Conservation (phyloP, 1,140 invertebrate species). For the Drosophila ercepeae region DNA sequence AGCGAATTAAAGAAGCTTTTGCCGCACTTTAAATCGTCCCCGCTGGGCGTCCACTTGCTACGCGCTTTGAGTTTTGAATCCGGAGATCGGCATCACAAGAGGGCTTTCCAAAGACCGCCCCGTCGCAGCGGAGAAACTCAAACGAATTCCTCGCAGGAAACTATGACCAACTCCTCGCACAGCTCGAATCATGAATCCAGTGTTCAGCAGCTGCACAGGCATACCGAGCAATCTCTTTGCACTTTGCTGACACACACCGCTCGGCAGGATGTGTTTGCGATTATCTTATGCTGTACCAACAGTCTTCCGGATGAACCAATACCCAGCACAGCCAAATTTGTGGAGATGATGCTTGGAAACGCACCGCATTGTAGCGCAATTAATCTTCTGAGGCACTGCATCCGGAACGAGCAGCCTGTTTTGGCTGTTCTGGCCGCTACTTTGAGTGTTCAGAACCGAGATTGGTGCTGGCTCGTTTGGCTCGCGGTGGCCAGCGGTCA, state of each 20-base stretch:
- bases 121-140: constrained; percentile 44
- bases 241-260: constrained; percentile 38
- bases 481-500: constrained; percentile 83
- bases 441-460: constrained; percentile 40
- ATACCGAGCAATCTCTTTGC: constrained; percentile 48
- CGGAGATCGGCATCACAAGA: constrained; percentile 58
- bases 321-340: constrained; percentile 24
- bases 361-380: constrained; percentile 78
- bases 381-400: constrained; percentile 77
- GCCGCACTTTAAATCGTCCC: constrained; percentile 79
- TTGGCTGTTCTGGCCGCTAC: constrained; percentile 86
- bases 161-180: constrained; percentile 66
- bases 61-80: constrained; percentile 68
- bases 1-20: constrained; percentile 84
- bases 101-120: constrained; percentile 32
- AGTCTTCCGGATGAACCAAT: constrained; percentile 48
- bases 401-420: constrained; percentile 83
- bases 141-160: constrained; percentile 69
- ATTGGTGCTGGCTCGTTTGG: constrained; percentile 86
- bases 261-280: constrained; percentile 71
- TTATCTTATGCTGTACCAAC: constrained; percentile 65
- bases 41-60: constrained; percentile 83
- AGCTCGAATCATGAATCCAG: constrained; percentile 56
- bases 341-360: constrained; percentile 59
- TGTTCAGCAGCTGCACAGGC: constrained; percentile 36